Conservation (phyloP, 2,797 vertebrate species). For the Neomorphus geoffroyi region DNA sequence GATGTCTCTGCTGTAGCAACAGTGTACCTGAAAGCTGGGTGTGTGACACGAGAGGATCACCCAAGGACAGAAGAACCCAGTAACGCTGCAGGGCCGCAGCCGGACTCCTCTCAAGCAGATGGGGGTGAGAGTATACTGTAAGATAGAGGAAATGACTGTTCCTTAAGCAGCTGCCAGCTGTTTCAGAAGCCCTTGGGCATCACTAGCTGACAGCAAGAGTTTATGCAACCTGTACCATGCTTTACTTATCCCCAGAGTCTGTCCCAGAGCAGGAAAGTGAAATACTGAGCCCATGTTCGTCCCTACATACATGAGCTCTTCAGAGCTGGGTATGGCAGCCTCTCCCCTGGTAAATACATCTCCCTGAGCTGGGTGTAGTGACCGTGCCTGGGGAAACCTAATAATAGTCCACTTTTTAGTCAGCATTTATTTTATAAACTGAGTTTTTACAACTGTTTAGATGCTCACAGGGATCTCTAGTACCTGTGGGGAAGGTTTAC, state of each 20-base stretch:
- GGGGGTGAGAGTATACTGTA: no score
- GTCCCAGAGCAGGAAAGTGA: neutral
- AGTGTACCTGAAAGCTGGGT: accelerated
- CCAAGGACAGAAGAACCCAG: neutral
- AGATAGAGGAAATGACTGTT: neutral
- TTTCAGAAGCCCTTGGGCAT: neutral
- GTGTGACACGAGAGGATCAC: neutral
- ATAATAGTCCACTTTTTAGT: neutral
- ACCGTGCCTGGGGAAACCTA: neutral
- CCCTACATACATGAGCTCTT: neutral
- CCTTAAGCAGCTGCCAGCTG: neutral
- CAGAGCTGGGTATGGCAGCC: neutral
- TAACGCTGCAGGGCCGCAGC: neutral
- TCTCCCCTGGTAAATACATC: neutral
- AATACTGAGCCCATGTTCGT: neutral
- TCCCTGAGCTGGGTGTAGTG: neutral
- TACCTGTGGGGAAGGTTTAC: neutral
- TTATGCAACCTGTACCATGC: accelerated
- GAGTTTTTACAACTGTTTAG: neutral
- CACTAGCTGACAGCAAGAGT: neutral
- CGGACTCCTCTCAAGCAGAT: neutral
- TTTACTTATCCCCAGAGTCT: neutral
- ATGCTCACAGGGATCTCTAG: neutral
- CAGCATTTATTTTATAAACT: neutral
- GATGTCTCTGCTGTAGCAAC: neutral